Evolutionary conservation across 64 coral and sea anemone species (phyloP).

Genomic region (Anthopleura sola): DNA sequence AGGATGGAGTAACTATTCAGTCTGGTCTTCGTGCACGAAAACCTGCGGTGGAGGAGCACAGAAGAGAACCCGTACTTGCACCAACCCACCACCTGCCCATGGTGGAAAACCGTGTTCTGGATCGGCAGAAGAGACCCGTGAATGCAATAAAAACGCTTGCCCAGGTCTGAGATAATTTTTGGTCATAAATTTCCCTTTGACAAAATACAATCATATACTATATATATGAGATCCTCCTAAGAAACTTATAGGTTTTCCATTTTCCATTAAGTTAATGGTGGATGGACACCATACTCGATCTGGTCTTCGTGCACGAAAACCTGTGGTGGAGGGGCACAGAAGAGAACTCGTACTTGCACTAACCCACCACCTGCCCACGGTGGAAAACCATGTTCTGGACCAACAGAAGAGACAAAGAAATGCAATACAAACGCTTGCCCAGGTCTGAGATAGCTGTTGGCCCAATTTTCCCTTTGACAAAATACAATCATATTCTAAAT

Average conservation of each 20-base stretch:
- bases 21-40: background rate
- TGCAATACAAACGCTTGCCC: background rate
- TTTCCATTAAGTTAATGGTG: background rate
- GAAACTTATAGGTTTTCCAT: no score
- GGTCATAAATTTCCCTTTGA: no score
- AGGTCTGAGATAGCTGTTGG: background rate
- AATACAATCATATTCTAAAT: no score
- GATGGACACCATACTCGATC: background rate
- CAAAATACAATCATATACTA: no score
- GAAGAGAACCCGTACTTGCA: slow-evolving; percentile 1
- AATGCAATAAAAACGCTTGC: background rate
- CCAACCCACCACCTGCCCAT: background rate
- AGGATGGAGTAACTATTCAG: background rate
- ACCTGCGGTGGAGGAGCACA: slow-evolving; percentile 2
- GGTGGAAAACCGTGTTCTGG: background rate
- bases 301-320: background rate
- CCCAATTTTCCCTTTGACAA: no score
- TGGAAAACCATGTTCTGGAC: background rate
- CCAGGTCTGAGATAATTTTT: no score
- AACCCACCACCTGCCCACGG: background rate
- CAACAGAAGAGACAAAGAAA: background rate
- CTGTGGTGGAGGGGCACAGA: background rate
- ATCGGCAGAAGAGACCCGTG: background rate
- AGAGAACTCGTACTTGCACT: slow-evolving; percentile 3
- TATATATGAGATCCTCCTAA: no score